Evolutionary conservation across 2,888 invertebrate genomes (phyloP).

Genomic region (Atethmia centrago): DNA sequence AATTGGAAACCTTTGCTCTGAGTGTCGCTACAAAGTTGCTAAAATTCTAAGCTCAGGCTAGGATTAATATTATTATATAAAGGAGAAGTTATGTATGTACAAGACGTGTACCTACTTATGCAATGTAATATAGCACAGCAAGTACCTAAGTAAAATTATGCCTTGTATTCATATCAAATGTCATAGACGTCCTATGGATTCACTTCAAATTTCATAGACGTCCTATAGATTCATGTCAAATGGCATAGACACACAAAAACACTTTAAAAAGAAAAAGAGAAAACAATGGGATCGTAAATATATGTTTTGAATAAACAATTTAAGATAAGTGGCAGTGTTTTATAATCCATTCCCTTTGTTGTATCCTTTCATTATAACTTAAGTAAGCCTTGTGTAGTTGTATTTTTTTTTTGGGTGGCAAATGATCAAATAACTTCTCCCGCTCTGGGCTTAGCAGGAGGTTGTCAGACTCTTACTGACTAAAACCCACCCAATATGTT

Average conservation of each 20-base stretch:
- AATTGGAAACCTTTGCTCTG: constrained; percentile 52
- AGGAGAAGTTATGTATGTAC: background rate
- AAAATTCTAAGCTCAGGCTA: constrained; percentile 26
- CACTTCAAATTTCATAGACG: background rate
- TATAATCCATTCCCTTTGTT: background rate
- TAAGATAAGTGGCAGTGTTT: background rate
- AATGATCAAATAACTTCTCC: too few relatives aligned
- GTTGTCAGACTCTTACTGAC: too few relatives aligned
- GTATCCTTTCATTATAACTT: background rate
- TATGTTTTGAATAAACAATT: background rate
- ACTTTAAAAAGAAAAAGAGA: too few relatives aligned
- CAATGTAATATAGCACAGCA: background rate
- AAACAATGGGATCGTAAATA: background rate
- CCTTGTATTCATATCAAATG: background rate
- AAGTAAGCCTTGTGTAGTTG: background rate
- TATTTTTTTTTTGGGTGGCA: too few relatives aligned
- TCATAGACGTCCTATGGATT: background rate
- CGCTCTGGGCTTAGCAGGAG: too few relatives aligned
- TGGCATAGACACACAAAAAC: background rate
- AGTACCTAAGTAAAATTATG: background rate
- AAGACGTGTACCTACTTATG: background rate
- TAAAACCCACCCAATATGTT: too few relatives aligned
- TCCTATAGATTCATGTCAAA: too few relatives aligned
- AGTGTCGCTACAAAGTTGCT: constrained; percentile 19
- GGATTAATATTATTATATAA: constrained; percentile 12